A percentile compares a stretch with the other conserved stretches of the same genome.
Evolutionary conservation across 2,113 vertebrate genomes (phyloP).

Genomic region (Phalacrocorax aristotelis): DNA sequence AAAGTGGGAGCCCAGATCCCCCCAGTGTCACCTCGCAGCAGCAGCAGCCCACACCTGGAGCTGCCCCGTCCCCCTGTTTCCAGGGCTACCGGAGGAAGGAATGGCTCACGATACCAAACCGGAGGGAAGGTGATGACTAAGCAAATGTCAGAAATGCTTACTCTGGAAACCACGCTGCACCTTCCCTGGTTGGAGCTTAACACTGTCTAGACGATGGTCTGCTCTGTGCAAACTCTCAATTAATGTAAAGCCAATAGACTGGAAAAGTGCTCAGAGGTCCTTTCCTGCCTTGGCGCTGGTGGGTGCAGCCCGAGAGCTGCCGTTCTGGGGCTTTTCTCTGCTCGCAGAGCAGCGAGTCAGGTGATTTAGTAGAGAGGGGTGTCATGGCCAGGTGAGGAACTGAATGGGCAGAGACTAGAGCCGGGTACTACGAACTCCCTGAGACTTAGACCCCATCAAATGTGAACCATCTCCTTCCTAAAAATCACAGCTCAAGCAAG

Average conservation of each 20-base stretch:
- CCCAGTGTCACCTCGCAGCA: neutral
- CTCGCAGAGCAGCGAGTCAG: accelerated
- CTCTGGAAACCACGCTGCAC: neutral
- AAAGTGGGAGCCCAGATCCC: neutral
- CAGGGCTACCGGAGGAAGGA: neutral
- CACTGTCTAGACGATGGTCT: neutral
- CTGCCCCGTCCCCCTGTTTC: neutral
- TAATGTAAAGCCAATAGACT: neutral
- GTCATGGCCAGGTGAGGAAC: neutral
- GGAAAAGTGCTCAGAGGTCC: neutral
- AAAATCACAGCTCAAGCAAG: neutral
- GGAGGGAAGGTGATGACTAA: conserved; percentile 6
- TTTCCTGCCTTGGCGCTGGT: accelerated
- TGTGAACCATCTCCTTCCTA: neutral
- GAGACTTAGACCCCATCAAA: neutral
- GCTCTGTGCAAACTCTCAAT: neutral
- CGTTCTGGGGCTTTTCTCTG: neutral
- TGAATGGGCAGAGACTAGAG: neutral
- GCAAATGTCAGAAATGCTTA: conserved; percentile 11
- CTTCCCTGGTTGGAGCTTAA: neutral
- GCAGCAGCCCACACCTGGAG: neutral
- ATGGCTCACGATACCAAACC: neutral
- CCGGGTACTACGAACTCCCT: accelerated
- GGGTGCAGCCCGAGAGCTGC: neutral
- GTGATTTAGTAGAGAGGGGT: no score